Conservation (phyloP, 92 coral and sea anemone species). For the Palythoa heliodiscus region DNA sequence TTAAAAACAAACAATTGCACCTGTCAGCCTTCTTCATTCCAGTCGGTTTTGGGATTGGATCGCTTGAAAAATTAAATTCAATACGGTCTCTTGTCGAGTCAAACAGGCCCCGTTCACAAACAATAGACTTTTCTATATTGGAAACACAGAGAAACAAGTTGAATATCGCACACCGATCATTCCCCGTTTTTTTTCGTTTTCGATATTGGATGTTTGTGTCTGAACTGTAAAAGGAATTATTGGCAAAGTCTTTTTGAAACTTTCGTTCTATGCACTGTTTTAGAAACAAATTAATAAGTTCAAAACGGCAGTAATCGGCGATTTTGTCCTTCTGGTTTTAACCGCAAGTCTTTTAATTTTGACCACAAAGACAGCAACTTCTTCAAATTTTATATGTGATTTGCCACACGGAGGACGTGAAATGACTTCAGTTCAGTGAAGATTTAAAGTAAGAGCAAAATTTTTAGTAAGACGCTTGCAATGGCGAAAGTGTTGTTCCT, state of each 20-base stretch:
- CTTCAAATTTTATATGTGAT: neutral
- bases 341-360: conserved; percentile 39
- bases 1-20: neutral
- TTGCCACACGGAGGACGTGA: neutral
- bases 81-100: conserved; percentile 8
- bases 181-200: neutral
- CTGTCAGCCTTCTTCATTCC: neutral
- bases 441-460: neutral
- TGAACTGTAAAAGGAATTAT: neutral
- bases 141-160: conserved; percentile 19
- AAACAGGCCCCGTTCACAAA: neutral
- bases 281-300: neutral
- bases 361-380: conserved; percentile 40
- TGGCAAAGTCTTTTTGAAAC: neutral
- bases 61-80: conserved; percentile 17
- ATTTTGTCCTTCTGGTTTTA: conserved; percentile 1
- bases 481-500: conserved; percentile 29
- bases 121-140: conserved; percentile 19
- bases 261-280: neutral
- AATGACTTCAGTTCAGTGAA: neutral
- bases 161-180: neutral
- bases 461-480: no score
- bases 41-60: conserved; percentile 17
- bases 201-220: neutral
- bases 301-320: neutral